Conservation (phyloP, 2,113 vertebrate genomes). For the Peucedramus taeniatus region DNA sequence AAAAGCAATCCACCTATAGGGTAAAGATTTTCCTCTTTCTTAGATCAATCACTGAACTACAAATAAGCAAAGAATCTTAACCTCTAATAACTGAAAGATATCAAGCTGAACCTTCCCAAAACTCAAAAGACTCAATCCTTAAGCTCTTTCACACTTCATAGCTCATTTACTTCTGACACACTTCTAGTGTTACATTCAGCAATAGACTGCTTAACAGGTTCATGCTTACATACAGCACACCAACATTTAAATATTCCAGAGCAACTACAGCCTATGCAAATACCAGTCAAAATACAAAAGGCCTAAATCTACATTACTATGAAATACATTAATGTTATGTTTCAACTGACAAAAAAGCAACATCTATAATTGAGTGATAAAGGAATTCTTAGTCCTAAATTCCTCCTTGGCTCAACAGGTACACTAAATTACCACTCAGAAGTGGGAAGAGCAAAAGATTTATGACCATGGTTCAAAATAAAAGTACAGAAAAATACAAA, state of each 20-base stretch:
- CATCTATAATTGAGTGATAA: not conserved
- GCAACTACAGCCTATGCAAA: not conserved
- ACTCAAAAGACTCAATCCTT: not conserved
- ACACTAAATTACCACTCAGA: not conserved
- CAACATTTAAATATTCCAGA: not conserved
- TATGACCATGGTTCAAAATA: not conserved
- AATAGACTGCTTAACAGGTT: not conserved
- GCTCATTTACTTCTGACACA: not conserved
- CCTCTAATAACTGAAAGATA: not conserved
- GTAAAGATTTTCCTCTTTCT: not conserved
- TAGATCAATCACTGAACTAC: not conserved
- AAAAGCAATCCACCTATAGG: not conserved
- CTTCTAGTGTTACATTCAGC: not conserved
- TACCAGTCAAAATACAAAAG: not conserved
- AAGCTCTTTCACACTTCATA: not conserved
- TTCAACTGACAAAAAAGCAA: not conserved
- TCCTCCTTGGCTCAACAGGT: not conserved
- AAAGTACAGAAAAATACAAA: not conserved
- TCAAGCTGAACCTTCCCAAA: not conserved
- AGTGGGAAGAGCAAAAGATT: accelerated
- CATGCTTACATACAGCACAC: not conserved
- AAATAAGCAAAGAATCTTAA: not conserved
- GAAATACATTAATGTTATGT: not conserved
- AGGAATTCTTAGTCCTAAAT: not conserved
- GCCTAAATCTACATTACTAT: not conserved